Evolutionary conservation across 2,888 invertebrate species (phyloP).

Genomic region (Drosophila robusta): DNA sequence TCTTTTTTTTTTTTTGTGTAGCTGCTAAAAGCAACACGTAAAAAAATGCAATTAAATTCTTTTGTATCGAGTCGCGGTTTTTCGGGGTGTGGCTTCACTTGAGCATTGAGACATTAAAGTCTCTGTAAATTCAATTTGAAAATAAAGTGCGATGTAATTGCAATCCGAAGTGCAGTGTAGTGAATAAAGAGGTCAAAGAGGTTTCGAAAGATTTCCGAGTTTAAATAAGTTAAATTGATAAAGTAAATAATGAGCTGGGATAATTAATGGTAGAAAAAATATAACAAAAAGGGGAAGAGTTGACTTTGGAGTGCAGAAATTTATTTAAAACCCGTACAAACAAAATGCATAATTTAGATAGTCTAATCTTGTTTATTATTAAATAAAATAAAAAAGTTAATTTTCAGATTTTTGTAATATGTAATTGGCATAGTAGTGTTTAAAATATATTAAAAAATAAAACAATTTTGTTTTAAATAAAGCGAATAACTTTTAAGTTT

Average conservation of each 20-base stretch:
- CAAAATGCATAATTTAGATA: too few species aligned
- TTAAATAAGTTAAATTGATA: neutral
- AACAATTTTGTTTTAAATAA: too few species aligned
- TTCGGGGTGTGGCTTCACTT: constrained; percentile 30
- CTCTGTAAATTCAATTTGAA: constrained; percentile 38
- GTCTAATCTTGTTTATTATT: too few species aligned
- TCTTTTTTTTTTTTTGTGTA: constrained; percentile 10
- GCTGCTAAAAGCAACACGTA: constrained; percentile 52
- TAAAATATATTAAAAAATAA: too few species aligned
- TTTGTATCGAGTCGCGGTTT: constrained; percentile 15
- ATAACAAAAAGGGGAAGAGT: neutral
- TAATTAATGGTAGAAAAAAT: neutral
- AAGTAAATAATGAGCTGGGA: neutral
- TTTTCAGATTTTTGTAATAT: too few species aligned
- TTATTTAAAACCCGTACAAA: too few species aligned
- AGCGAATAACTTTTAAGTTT: too few species aligned
- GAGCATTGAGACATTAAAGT: constrained; percentile 42
- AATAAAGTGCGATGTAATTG: constrained; percentile 33
- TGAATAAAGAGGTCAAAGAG: constrained; percentile 5
- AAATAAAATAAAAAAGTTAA: too few species aligned
- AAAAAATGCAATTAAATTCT: constrained; percentile 53
- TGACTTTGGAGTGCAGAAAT: too few species aligned
- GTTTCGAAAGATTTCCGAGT: neutral
- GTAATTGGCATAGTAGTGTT: too few species aligned
- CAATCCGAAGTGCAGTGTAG: constrained; percentile 4